Evolutionary conservation across 2,797 vertebrate species (phyloP).

Genomic region (Tokudaia muenninki): DNA sequence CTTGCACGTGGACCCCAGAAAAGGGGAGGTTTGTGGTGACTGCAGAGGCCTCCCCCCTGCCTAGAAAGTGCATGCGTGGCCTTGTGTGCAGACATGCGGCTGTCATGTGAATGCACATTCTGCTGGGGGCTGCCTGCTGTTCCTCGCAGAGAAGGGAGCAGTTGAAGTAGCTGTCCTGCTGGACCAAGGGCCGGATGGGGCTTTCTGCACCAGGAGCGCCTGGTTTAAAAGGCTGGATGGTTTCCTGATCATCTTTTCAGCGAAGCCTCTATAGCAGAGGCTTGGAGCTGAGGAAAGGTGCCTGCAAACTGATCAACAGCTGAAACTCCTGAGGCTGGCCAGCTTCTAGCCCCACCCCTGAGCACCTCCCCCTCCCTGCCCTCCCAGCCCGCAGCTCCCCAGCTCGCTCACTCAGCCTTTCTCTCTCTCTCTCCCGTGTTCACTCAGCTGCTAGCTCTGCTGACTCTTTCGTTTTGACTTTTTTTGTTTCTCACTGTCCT

Average conservation of each 20-base stretch:
- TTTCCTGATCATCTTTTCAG: neutral
- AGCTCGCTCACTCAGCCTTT: neutral
- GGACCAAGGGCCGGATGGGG: neutral
- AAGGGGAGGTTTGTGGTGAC: neutral
- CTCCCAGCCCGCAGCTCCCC: neutral
- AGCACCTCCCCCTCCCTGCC: neutral
- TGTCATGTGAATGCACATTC: neutral
- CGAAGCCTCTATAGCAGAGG: neutral
- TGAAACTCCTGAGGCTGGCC: conserved; percentile 25
- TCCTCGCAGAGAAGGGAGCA: neutral
- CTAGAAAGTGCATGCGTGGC: accelerated
- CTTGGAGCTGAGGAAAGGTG: conserved; percentile 1
- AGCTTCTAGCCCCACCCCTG: neutral
- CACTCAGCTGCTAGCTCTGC: conserved; percentile 66
- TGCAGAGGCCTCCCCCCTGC: neutral
- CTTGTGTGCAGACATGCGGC: neutral
- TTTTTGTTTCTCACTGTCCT: conserved; percentile 65
- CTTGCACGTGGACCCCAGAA: neutral
- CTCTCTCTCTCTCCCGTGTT: neutral
- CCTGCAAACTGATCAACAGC: conserved; percentile 58
- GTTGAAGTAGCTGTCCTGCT: neutral
- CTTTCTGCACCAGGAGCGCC: neutral
- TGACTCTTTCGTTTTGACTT: conserved; percentile 57
- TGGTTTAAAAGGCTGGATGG: neutral
- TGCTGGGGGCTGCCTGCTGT: neutral